Evolutionary conservation across 1,140 invertebrate species (phyloP).

Genomic region (Scaptomyza graminum): DNA sequence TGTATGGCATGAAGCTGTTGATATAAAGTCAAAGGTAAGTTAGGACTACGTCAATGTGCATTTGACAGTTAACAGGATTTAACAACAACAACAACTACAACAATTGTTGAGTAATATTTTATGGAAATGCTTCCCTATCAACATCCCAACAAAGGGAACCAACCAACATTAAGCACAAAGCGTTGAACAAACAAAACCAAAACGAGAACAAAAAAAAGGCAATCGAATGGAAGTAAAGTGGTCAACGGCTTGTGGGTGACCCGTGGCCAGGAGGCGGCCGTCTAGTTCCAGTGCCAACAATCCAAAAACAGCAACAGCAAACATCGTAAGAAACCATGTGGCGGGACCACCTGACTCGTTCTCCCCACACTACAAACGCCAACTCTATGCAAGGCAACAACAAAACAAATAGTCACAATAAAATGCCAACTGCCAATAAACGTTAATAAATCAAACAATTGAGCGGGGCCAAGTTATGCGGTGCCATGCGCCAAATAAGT

Average conservation of each 20-base stretch:
- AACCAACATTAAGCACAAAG: constrained; percentile 35
- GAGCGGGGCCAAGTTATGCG: constrained; percentile 63
- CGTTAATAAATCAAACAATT: constrained; percentile 79
- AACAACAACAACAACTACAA: constrained; percentile 7
- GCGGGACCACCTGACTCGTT: constrained; percentile 23
- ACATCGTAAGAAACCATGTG: constrained; percentile 12
- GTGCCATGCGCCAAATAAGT: constrained; percentile 71
- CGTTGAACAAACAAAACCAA: constrained; percentile 7
- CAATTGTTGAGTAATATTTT: constrained; percentile 4
- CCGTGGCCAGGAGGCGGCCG: constrained; percentile 11
- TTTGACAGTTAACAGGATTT: constrained; percentile 28
- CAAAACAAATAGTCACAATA: constrained; percentile 68
- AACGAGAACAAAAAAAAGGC: constrained; percentile 44
- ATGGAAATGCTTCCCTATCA: constrained; percentile 17
- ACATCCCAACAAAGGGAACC: constrained; percentile 14
- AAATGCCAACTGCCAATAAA: constrained; percentile 81
- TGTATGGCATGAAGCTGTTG: not conserved
- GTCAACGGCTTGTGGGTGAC: constrained; percentile 38
- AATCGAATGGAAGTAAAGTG: constrained; percentile 56
- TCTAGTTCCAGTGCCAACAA: constrained; percentile 16
- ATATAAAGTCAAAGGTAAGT: constrained; percentile 7
- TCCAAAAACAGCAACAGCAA: constrained; percentile 2
- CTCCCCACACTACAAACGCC: not conserved
- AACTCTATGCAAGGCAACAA: constrained; percentile 9
- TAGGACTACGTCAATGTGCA: not conserved